phyloP scores from a whole-genome alignment of 2,888 invertebrate species.

The Empis livida region DNA sequence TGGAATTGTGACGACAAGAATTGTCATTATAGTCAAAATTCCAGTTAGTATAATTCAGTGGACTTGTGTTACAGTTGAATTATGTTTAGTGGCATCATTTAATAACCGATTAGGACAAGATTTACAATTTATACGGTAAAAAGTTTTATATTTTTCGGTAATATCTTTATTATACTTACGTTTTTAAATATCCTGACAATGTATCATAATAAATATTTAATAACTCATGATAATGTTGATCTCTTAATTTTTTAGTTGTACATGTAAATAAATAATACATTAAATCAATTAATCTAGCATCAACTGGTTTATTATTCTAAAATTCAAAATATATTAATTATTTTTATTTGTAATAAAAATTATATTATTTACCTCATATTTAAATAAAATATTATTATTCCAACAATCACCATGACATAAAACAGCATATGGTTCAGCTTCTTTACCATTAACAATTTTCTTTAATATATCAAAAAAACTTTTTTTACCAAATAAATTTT shows the following conservation, averaged over 20 bases:
- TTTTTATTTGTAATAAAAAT: neutral
- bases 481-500: slow-evolving; percentile 15
- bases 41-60: too few relatives aligned
- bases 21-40: too few relatives aligned
- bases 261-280: slow-evolving; percentile 26
- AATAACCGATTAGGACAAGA: too few relatives aligned
- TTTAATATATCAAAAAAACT: slow-evolving; percentile 18
- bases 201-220: slow-evolving; percentile 22
- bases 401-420: slow-evolving; percentile 32
- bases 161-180: slow-evolving; percentile 19
- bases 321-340: neutral
- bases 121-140: too few relatives aligned
- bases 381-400: slow-evolving; percentile 31
- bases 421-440: slow-evolving; percentile 27
- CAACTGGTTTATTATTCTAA: slow-evolving; percentile 14
- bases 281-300: slow-evolving; percentile 25
- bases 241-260: slow-evolving; percentile 22
- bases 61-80: too few relatives aligned
- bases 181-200: slow-evolving; percentile 17
- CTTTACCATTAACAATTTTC: slow-evolving; percentile 14
- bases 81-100: too few relatives aligned
- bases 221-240: slow-evolving; percentile 18
- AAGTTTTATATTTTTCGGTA: too few relatives aligned
- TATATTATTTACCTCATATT: slow-evolving; percentile 12
- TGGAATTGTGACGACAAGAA: too few relatives aligned